These are phyloP conservation scores for Uloborus diversus DNA, from an alignment of 1,140 invertebrate species.

Conservation along the genomic window DNA sequence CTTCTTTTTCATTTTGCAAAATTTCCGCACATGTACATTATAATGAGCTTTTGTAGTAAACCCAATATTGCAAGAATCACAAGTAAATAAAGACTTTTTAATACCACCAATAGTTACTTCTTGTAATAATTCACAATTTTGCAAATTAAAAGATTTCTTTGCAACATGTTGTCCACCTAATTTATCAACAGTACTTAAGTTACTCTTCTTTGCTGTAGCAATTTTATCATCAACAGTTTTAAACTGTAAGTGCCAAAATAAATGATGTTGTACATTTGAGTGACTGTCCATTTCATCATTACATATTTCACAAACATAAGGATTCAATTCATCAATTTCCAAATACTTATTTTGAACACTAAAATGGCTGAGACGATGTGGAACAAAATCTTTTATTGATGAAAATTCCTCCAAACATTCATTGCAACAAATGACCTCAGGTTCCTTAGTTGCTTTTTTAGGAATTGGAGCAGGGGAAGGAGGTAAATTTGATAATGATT, in stretches of 20 bases:
- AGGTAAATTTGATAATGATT: constrained; percentile 19
- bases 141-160: constrained; percentile 27
- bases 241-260: constrained; percentile 51
- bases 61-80: constrained; percentile 40
- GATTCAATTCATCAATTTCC: constrained; percentile 23
- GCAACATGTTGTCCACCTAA: constrained; percentile 34
- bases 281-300: constrained; percentile 19
- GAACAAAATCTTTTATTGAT: constrained; percentile 42
- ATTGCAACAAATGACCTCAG: constrained; percentile 34
- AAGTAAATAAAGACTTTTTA: constrained; percentile 45
- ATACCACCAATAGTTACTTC: constrained; percentile 32
- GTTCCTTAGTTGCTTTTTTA: neutral
- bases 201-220: neutral
- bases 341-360: constrained; percentile 14
- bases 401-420: constrained; percentile 43
- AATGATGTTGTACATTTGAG: constrained; percentile 43
- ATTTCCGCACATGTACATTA: constrained; percentile 46
- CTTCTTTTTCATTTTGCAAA: constrained; percentile 29
- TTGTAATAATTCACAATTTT: constrained; percentile 6
- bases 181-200: constrained; percentile 10
- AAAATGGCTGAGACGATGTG: constrained; percentile 53
- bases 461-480: neutral
- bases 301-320: constrained; percentile 55
- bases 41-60: constrained; percentile 50
- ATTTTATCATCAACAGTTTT: neutral